Evolutionary conservation across 2,797 vertebrate genomes (phyloP).

Genomic region (Harpagifer antarcticus): DNA sequence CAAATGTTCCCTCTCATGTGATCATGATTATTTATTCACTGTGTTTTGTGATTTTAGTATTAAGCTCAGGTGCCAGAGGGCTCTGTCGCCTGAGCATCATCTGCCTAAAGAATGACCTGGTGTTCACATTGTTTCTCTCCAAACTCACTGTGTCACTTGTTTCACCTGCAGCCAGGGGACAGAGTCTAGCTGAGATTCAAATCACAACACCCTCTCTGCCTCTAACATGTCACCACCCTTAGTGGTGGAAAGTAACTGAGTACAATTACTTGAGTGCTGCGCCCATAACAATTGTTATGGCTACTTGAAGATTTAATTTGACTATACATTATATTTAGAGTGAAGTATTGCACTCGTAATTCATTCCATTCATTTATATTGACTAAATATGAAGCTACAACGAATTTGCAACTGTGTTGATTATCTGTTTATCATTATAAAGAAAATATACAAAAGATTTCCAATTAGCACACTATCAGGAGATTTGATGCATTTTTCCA

Average conservation of each 20-base stretch:
- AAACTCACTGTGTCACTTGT: neutral
- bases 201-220: conserved; percentile 56
- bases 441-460: neutral
- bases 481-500: neutral
- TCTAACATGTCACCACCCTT: neutral
- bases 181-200: conserved; percentile 39
- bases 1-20: neutral
- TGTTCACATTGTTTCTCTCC: conserved; percentile 49
- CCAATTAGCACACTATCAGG: neutral
- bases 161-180: conserved; percentile 50
- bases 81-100: conserved; percentile 36
- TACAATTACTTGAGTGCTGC: neutral
- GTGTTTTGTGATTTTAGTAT: neutral
- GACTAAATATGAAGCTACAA: neutral
- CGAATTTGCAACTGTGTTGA: neutral
- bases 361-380: neutral
- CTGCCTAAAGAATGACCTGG: conserved; percentile 25
- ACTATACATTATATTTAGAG: neutral
- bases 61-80: conserved; percentile 9
- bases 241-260: neutral
- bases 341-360: neutral
- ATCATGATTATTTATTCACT: neutral
- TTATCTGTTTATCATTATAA: neutral
- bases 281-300: neutral
- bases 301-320: neutral